Evolutionary conservation across 2,797 vertebrate species (phyloP).

Genomic region (Pyrocephalus nanus): DNA sequence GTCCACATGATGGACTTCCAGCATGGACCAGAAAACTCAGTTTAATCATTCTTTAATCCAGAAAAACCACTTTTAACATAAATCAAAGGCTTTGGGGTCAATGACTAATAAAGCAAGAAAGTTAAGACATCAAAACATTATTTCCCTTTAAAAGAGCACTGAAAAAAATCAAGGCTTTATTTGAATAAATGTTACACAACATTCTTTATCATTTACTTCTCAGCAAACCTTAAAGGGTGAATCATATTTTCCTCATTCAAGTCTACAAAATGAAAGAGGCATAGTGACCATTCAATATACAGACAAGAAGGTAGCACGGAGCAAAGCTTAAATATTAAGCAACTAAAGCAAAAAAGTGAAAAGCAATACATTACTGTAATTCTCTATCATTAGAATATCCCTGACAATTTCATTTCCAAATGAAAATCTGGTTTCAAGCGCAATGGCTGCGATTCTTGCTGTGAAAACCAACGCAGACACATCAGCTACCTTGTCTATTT

Average conservation of each 20-base stretch:
- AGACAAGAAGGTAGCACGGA: conserved; percentile 77
- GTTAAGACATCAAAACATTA: conserved; percentile 28
- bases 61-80: not conserved
- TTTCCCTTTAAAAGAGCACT: conserved; percentile 72
- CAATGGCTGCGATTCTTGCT: conserved; percentile 62
- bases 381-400: conserved; percentile 76
- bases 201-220: conserved; percentile 82
- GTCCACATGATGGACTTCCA: not conserved
- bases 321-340: conserved; percentile 87
- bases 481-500: conserved; percentile 57
- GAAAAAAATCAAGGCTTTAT: conserved; percentile 81
- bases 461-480: conserved; percentile 63
- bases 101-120: conserved; percentile 2
- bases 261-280: conserved; percentile 81
- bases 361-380: conserved; percentile 75
- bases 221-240: conserved; percentile 78
- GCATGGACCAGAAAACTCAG: not conserved
- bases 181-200: conserved; percentile 82
- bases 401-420: conserved; percentile 75
- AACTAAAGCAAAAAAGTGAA: conserved; percentile 81
- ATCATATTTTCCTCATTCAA: conserved; percentile 78
- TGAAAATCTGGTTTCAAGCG: conserved; percentile 70
- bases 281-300: conserved; percentile 77
- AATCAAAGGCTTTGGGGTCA: not conserved
- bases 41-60: not conserved